A percentile compares a stretch with the other conserved stretches of the same genome.
phyloP scores from a whole-genome alignment of 2,797 vertebrate species.

The Benthosema pterotum region DNA sequence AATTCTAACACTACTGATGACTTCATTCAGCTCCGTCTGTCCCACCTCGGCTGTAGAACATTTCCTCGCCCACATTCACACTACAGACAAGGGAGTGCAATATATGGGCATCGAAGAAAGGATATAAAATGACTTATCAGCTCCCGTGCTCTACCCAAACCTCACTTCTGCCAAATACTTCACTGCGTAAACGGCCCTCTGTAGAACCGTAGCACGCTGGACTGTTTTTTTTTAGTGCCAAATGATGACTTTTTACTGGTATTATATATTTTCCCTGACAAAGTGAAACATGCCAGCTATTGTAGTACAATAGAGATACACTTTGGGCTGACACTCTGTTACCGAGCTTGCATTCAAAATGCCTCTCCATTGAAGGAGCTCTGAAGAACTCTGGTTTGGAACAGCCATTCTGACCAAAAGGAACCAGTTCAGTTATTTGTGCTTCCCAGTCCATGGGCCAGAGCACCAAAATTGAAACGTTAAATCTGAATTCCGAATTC shows the following conservation, averaged over 20 bases:
- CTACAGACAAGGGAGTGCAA: slow-evolving; percentile 23
- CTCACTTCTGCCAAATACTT: slow-evolving; percentile 19
- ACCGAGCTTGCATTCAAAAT: slow-evolving; percentile 11
- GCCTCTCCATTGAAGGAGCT: slow-evolving; percentile 7
- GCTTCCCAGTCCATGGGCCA: no score
- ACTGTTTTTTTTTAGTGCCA: neutral
- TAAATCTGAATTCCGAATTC: no score
- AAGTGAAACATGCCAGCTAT: no score
- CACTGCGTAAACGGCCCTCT: slow-evolving; percentile 14
- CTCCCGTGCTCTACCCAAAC: slow-evolving; percentile 20
- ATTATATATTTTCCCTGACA: slow-evolving; percentile 7
- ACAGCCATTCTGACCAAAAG: slow-evolving; percentile 13
- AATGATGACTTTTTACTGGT: slow-evolving; percentile 6
- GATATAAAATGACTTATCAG: slow-evolving; percentile 26
- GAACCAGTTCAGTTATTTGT: no score
- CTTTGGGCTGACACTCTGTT: slow-evolving; percentile 11
- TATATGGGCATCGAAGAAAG: slow-evolving; percentile 18
- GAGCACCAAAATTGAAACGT: no score
- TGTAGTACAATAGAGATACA: neutral
- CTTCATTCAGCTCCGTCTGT: slow-evolving; percentile 8
- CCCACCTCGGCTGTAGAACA: slow-evolving; percentile 23
- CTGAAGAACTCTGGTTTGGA: slow-evolving; percentile 29
- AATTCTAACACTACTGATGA: slow-evolving; percentile 6
- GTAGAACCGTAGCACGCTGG: slow-evolving; percentile 9
- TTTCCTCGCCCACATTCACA: neutral